Percentiles rank a stretch among this genome's conserved stretches.
phyloP scores from a whole-genome alignment of 2,113 vertebrate genomes.

The Delphinapterus leucas region DNA sequence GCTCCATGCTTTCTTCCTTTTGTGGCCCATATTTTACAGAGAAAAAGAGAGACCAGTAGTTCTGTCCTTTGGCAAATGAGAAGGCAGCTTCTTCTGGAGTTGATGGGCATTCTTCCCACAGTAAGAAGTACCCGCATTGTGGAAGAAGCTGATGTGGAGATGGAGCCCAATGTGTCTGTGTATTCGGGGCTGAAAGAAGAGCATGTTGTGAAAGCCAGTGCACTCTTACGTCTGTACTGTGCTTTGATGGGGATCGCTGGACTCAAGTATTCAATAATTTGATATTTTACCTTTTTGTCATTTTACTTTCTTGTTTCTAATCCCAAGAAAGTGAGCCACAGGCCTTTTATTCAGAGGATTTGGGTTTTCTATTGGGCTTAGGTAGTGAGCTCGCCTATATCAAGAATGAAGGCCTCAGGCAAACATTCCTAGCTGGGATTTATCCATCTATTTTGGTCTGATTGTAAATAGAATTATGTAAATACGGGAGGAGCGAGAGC shows the following conservation, averaged over 20 bases:
- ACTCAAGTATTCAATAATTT: slow-evolving; percentile 88
- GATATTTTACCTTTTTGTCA: slow-evolving; percentile 12
- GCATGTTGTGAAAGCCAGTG: slow-evolving; percentile 97
- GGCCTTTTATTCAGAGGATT: slow-evolving; percentile 22
- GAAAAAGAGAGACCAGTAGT: slow-evolving; percentile 92
- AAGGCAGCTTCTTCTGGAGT: slow-evolving; percentile 94
- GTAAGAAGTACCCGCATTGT: slow-evolving; percentile 90
- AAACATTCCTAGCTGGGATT: neutral
- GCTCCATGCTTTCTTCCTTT: slow-evolving; percentile 24
- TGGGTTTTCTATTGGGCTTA: neutral
- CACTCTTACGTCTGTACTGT: slow-evolving; percentile 94
- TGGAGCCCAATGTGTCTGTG: slow-evolving; percentile 84
- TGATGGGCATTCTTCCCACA: slow-evolving; percentile 95
- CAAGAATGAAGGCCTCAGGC: slow-evolving; percentile 13
- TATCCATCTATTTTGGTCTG: slow-evolving; percentile 20
- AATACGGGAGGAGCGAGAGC: neutral
- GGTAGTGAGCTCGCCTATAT: neutral
- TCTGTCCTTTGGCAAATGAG: slow-evolving; percentile 99
- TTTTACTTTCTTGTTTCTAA: slow-evolving; percentile 61
- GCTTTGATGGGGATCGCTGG: slow-evolving; percentile 98
- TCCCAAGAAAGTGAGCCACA: slow-evolving; percentile 24
- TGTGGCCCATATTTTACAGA: slow-evolving; percentile 78
- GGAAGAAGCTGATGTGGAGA: slow-evolving; percentile 86
- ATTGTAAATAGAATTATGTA: slow-evolving; percentile 6
- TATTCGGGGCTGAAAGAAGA: slow-evolving; percentile 96